Evolutionary conservation across 2,797 vertebrate genomes (phyloP).

Genomic region (Hydrolagus colliei): DNA sequence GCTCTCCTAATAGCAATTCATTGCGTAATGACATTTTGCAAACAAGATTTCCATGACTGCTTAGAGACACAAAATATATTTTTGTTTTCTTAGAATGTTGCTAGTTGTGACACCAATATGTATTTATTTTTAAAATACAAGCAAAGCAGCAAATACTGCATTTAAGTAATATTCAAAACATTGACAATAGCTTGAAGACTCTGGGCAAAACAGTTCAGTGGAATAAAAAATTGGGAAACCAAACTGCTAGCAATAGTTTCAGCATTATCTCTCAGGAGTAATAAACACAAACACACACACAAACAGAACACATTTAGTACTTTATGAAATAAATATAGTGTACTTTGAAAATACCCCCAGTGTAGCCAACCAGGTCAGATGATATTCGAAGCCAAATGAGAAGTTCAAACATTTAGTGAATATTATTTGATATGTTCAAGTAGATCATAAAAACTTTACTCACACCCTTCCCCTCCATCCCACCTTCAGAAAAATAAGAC

Average conservation of each 20-base stretch:
- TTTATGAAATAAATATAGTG: no score
- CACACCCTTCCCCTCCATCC: no score
- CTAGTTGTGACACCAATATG: background rate
- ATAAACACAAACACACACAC: background rate
- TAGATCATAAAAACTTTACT: no score
- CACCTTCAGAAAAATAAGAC: no score
- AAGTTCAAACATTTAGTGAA: no score
- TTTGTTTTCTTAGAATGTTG: background rate
- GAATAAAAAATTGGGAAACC: background rate
- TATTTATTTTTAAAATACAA: background rate
- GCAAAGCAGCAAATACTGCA: background rate
- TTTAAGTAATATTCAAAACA: background rate
- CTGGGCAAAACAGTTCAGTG: background rate
- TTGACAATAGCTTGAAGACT: background rate
- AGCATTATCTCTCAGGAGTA: background rate
- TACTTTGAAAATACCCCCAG: no score
- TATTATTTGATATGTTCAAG: no score
- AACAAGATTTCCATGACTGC: background rate
- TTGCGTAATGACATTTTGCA: background rate
- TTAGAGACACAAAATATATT: background rate
- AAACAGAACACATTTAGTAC: no score
- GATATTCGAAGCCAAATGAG: no score
- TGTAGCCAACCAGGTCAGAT: no score
- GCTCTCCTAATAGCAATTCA: background rate
- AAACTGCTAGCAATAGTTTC: background rate